Evolutionary conservation across 2,113 vertebrate species (phyloP).

Genomic region (Rhinolophus ferrumequinum): DNA sequence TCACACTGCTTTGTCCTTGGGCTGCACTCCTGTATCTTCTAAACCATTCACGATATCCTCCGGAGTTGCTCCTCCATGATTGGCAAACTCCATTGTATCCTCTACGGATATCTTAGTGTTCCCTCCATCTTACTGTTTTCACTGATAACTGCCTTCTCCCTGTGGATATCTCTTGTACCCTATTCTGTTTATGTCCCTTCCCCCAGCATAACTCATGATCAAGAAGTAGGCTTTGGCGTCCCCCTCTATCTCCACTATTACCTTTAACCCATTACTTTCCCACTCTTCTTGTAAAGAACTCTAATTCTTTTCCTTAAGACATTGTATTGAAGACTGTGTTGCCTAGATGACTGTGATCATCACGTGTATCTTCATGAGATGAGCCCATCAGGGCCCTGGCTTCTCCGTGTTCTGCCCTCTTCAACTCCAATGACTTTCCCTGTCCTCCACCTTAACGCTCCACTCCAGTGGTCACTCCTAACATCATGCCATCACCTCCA

Average conservation of each 20-base stretch:
- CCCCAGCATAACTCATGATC: not conserved
- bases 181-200: not conserved
- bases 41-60: not conserved
- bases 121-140: not conserved
- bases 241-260: not conserved
- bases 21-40: rapidly evolving
- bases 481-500: not conserved
- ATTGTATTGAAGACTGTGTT: not conserved
- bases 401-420: not conserved
- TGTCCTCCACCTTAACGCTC: not conserved
- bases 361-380: not conserved
- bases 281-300: not conserved
- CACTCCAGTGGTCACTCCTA: not conserved
- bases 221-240: not conserved
- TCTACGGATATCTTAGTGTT: not conserved
- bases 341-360: no score
- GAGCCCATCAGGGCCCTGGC: not conserved
- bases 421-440: not conserved
- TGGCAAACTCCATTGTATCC: not conserved
- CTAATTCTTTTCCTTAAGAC: not conserved
- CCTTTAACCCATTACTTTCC: not conserved
- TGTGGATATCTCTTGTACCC: no score
- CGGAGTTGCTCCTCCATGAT: not conserved
- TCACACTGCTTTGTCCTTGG: no score
- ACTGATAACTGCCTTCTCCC: not conserved